A percentile compares a stretch with the other conserved stretches of the same genome.
Evolutionary conservation across 2,797 vertebrate genomes (phyloP).

Genomic region (Gallirallus australis): DNA sequence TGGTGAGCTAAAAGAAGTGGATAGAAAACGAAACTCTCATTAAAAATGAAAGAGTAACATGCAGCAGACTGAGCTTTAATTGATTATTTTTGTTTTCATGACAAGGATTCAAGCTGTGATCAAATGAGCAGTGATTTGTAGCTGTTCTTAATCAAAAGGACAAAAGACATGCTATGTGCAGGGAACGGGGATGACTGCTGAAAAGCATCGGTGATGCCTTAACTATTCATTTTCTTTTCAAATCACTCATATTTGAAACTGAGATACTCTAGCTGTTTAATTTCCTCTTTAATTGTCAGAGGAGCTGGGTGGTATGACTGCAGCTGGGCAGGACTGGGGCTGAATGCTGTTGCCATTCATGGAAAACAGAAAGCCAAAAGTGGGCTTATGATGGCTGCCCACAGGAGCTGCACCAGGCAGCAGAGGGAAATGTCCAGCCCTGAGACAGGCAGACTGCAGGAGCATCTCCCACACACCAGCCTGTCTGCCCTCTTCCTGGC

Average conservation of each 20-base stretch:
- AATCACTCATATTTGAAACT: neutral
- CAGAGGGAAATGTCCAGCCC: neutral
- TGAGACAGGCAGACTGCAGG: neutral
- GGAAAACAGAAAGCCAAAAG: accelerated
- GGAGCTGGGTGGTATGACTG: no score
- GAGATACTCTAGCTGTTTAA: neutral
- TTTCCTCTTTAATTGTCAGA: neutral
- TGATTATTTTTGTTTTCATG: slow-evolving; percentile 11
- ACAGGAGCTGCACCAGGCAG: neutral
- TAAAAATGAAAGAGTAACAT: neutral
- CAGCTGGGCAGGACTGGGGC: accelerated
- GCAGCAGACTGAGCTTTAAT: neutral
- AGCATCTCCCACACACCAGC: neutral
- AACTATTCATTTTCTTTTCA: neutral
- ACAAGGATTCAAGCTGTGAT: neutral
- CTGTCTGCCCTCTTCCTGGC: accelerated
- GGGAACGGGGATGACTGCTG: neutral
- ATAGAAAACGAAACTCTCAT: neutral
- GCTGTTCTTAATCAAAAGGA: neutral
- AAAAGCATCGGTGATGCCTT: accelerated
- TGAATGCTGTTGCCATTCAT: accelerated
- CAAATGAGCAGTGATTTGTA: neutral
- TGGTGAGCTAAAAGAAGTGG: neutral
- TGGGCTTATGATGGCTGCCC: neutral
- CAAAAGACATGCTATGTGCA: accelerated